These are phyloP conservation scores for Glossophaga mutica DNA, from an alignment of 2,797 vertebrate genomes.

Conservation along the genomic window DNA sequence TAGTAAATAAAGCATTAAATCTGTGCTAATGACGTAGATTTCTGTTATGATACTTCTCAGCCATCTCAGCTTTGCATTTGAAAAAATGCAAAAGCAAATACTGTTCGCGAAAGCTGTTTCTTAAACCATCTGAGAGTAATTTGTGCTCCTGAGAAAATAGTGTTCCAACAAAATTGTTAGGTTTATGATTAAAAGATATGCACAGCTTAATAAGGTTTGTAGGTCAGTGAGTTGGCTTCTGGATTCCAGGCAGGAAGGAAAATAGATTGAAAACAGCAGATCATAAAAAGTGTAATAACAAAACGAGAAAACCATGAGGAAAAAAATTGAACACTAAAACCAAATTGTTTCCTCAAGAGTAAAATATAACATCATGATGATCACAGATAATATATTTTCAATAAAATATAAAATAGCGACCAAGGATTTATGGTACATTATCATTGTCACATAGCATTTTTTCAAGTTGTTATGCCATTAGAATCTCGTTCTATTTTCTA, in stretches of 20 bases:
- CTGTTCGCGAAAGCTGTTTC: not conserved
- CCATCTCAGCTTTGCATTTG: not conserved
- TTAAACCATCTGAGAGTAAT: constrained; percentile 26
- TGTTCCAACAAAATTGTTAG: constrained; percentile 37
- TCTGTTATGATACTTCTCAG: constrained; percentile 10
- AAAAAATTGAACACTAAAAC: not conserved
- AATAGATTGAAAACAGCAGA: not conserved
- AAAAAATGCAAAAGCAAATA: constrained; percentile 32
- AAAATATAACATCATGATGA: not conserved
- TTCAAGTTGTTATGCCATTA: not conserved
- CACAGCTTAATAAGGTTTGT: constrained; percentile 40
- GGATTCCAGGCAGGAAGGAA: not conserved
- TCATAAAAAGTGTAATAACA: not conserved
- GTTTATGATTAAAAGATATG: not conserved
- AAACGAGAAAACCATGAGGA: not conserved
- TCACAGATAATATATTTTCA: not conserved
- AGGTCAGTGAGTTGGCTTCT: constrained; percentile 9
- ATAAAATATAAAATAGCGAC: not conserved
- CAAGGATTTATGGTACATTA: not conserved
- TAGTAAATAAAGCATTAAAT: not conserved
- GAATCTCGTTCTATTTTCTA: not conserved
- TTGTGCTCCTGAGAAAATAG: not conserved
- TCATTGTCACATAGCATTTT: not conserved
- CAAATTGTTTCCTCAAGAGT: not conserved
- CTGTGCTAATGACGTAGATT: not conserved